phyloP scores from a whole-genome alignment of 2,113 vertebrate genomes.

The Furnarius figulus region DNA sequence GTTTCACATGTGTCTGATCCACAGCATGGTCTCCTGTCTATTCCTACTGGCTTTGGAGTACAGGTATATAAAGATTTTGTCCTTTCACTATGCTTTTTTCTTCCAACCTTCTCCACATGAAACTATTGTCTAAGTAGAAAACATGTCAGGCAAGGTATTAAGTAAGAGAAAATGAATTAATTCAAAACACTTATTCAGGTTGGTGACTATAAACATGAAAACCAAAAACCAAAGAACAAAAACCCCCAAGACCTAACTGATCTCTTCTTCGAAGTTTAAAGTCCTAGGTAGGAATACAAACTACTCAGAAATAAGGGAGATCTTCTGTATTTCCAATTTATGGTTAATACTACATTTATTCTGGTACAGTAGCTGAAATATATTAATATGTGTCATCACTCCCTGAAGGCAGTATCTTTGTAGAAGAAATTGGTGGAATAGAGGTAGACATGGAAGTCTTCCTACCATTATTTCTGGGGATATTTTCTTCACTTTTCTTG shows the following conservation, averaged over 20 bases:
- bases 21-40: background rate
- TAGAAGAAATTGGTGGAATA: background rate
- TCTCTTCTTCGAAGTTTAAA: background rate
- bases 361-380: background rate
- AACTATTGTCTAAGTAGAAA: background rate
- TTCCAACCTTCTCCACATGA: background rate
- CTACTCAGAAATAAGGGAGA: background rate
- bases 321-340: background rate
- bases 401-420: background rate
- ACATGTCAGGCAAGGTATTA: background rate
- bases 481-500: background rate
- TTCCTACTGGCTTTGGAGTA: background rate
- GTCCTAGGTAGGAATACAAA: background rate
- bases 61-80: background rate
- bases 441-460: background rate
- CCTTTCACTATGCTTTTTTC: background rate
- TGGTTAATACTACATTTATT: background rate
- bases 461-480: background rate
- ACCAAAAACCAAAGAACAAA: background rate
- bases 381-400: background rate
- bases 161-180: background rate
- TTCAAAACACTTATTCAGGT: background rate
- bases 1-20: background rate
- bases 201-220: background rate
- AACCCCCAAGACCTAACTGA: background rate